These are phyloP conservation scores for Agonopterix subpropinquella DNA, from an alignment of 2,888 invertebrate species.

Conservation along the genomic window DNA sequence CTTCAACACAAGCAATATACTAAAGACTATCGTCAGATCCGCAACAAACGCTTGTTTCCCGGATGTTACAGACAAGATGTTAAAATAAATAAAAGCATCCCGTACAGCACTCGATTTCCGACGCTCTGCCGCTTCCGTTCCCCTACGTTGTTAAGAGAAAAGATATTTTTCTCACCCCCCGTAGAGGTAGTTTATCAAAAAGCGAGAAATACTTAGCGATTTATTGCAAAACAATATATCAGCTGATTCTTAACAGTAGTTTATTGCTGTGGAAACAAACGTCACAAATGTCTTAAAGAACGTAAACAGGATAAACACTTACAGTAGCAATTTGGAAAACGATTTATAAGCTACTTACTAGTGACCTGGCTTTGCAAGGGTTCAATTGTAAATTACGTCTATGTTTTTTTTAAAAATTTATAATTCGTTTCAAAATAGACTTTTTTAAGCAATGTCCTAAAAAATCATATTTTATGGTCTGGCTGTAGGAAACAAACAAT, in stretches of 20 bases:
- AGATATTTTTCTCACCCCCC: slow-evolving; percentile 40
- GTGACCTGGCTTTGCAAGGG: too few species aligned
- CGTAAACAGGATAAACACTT: neutral
- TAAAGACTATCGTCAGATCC: slow-evolving; percentile 12
- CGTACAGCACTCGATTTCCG: slow-evolving; percentile 60
- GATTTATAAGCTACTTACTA: neutral
- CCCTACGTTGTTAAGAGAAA: slow-evolving; percentile 36
- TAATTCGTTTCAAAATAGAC: too few species aligned
- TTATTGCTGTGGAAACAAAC: neutral
- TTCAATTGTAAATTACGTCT: too few species aligned
- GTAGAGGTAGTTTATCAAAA: slow-evolving; percentile 33
- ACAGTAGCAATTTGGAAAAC: neutral
- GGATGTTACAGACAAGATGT: slow-evolving; percentile 63
- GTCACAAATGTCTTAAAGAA: neutral
- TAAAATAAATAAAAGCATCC: slow-evolving; percentile 61
- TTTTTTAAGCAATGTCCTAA: too few species aligned
- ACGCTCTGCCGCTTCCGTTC: slow-evolving; percentile 50
- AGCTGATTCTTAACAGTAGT: slow-evolving; percentile 4
- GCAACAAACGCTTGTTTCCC: slow-evolving; percentile 46
- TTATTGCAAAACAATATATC: slow-evolving; percentile 13
- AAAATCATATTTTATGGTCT: too few species aligned
- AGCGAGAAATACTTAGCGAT: slow-evolving; percentile 33
- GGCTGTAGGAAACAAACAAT: too few species aligned
- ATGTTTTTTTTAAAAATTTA: too few species aligned
- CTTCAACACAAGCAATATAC: slow-evolving; percentile 2